Evolutionary conservation across 2,888 invertebrate species (phyloP), one percentile per base, ranked within the genome.

Genomic region (Luffia ferchaultella): DNA sequence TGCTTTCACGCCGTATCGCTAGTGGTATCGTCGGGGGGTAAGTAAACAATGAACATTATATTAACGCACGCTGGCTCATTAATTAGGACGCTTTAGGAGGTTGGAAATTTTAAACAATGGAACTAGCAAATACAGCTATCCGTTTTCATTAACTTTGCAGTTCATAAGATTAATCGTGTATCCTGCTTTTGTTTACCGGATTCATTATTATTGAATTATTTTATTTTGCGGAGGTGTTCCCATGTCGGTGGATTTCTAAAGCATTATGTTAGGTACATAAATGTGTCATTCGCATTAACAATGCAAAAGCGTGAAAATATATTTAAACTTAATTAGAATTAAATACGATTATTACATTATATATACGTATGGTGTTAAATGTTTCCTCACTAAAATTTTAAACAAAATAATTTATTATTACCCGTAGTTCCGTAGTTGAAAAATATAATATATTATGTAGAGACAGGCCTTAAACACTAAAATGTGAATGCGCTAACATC

Each of bases 121-220:
- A 30, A 30, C 30, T 30, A 30, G 30, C 12, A 12, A 30, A 30
- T 12, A 30, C 30, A 30, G 30, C 30, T 30, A 70, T 70, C 61
- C 63, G 65, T 70, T 68, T 68, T 65, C 67, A 70, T 70, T 70
- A 68, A 59, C 57, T 19, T 12, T 43, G 16, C 49, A 16, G 49
- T 20, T 18, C 17, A 49, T 16, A 41, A 66, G 67, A 70, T 67
- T 70, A 70, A 69, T 70, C 61, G 63, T 62, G 58, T 63, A 69
- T 66, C 63, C 67, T 52, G 60, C 62, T 57, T 64, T 70, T 70
- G 71, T 69, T 65, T 63, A 62, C 62, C 42, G 55, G 51, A 66
- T 42, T 68, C 64, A 68, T 70, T 67, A n/a, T n/a, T n/a, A 70
- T 69, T 69, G 67, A 68, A 68, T 70, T 68, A 68, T 63, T 30